Evolutionary conservation across 2,797 vertebrate species (phyloP).

Genomic region (Dendrocincla tyrannina): DNA sequence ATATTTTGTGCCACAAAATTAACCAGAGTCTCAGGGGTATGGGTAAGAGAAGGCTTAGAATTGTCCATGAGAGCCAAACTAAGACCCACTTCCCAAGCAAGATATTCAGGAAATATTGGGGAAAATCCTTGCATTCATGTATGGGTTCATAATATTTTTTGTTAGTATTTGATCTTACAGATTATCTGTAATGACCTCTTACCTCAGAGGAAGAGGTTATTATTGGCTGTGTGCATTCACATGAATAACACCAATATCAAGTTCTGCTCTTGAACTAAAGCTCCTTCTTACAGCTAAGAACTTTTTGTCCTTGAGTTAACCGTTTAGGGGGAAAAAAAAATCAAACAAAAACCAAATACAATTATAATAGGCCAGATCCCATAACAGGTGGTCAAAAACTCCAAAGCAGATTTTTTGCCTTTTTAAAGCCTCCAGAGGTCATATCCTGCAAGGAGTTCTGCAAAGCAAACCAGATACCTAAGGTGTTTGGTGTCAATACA

Average conservation of each 20-base stretch:
- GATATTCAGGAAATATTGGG: not conserved
- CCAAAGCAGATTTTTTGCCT: not conserved
- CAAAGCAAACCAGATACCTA: not conserved
- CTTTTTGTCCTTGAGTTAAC: not conserved
- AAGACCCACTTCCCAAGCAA: conserved; percentile 28
- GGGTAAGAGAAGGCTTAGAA: not conserved
- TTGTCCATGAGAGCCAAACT: conserved; percentile 21
- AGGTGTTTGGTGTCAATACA: not conserved
- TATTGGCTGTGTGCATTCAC: not conserved
- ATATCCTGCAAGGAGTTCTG: not conserved
- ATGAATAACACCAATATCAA: not conserved
- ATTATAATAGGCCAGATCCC: not conserved
- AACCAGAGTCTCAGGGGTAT: conserved; percentile 22
- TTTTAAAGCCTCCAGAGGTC: not conserved
- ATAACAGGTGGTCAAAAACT: not conserved
- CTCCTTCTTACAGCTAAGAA: not conserved
- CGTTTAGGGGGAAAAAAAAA: not conserved
- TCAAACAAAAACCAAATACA: not conserved
- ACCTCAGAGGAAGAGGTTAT: not conserved
- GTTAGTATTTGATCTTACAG: not conserved
- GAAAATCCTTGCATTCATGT: not conserved
- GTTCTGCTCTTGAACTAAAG: not conserved
- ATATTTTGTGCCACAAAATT: conserved; percentile 46
- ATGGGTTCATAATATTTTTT: not conserved
- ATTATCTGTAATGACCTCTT: not conserved